Evolutionary conservation across 1,140 invertebrate genomes (phyloP).

Genomic region (Heliconius melpomene): DNA sequence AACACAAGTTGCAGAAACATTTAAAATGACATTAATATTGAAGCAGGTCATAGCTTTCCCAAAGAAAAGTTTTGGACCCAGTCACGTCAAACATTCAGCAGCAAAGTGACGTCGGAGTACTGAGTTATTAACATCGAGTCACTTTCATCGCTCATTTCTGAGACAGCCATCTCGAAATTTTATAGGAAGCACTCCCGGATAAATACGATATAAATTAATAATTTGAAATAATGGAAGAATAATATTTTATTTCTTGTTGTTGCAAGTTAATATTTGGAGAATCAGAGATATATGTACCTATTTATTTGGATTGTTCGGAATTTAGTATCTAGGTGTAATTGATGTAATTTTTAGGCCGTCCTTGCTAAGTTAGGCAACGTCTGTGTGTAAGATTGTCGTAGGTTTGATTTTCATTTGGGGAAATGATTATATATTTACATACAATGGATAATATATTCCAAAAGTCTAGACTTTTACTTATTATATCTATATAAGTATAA

Average conservation of each 20-base stretch:
- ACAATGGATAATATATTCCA: too few relatives aligned
- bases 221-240: not conserved
- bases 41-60: constrained; percentile 42
- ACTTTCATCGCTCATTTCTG: constrained; percentile 41
- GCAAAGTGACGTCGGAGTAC: constrained; percentile 55
- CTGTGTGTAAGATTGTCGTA: too few relatives aligned
- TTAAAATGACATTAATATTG: constrained; percentile 29
- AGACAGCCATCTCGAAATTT: not conserved
- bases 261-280: not conserved
- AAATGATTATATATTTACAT: too few relatives aligned
- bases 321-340: too few relatives aligned
- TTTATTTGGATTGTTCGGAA: too few relatives aligned
- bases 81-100: constrained; percentile 63
- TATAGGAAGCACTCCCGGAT: not conserved
- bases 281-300: too few relatives aligned
- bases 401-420: too few relatives aligned
- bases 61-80: constrained; percentile 54
- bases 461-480: too few relatives aligned
- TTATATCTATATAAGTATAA: too few relatives aligned
- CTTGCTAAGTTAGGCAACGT: too few relatives aligned
- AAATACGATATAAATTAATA: not conserved
- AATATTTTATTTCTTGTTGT: not conserved
- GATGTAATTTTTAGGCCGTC: too few relatives aligned
- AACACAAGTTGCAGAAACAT: constrained; percentile 11
- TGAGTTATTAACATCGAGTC: constrained; percentile 62